phyloP scores from a whole-genome alignment of 1,140 invertebrate species.

The Thaumetopoea pityocampa region DNA sequence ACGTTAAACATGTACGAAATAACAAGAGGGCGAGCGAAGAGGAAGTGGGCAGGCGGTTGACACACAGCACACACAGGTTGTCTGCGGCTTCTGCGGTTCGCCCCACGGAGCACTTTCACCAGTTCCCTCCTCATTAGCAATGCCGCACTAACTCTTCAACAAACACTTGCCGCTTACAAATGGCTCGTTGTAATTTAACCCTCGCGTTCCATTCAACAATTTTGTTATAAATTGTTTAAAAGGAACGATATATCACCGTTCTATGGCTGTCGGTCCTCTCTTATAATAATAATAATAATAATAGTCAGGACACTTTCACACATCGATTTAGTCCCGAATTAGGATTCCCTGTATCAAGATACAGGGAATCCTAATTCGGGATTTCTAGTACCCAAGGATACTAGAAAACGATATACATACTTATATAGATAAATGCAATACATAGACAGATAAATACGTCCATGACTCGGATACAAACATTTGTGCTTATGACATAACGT shows the following conservation, averaged over 20 bases:
- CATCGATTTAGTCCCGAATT: no score
- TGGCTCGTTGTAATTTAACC: constrained; percentile 35
- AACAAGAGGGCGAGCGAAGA: constrained; percentile 21
- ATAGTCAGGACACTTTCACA: no score
- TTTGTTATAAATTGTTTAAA: constrained; percentile 33
- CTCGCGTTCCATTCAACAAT: constrained; percentile 28
- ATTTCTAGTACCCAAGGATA: no score
- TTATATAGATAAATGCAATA: no score
- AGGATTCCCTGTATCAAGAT: no score
- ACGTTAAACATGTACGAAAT: constrained; percentile 13
- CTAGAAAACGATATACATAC: no score
- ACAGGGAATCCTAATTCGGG: no score
- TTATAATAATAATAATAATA: no score
- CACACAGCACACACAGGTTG: constrained; percentile 4
- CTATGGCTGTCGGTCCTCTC: no score
- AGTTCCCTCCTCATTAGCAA: constrained; percentile 56
- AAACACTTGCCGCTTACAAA: constrained; percentile 62
- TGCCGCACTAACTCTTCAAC: constrained; percentile 49
- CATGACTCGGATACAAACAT: no score
- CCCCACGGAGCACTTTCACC: constrained; percentile 41
- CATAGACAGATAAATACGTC: no score
- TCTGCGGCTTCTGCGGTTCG: constrained; percentile 28
- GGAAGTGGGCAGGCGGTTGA: constrained; percentile 10
- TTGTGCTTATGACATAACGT: no score
- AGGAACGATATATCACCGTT: constrained; percentile 7